Evolutionary conservation across 2,888 invertebrate genomes (phyloP).

Genomic region (Hymenopus coronatus): DNA sequence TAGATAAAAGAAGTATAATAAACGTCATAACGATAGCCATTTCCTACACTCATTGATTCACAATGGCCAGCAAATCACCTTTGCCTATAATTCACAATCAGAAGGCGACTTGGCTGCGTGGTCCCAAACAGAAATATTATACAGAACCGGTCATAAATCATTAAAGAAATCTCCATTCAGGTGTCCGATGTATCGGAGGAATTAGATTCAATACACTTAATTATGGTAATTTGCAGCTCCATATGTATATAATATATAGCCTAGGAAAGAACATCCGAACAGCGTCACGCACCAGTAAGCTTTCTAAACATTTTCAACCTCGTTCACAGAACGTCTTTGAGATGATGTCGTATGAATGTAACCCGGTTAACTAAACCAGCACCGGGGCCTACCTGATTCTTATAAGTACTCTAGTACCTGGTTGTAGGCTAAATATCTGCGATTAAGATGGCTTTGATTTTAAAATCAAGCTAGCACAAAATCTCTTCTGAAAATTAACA

Average conservation of each 20-base stretch:
- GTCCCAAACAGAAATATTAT: not conserved
- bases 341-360: not conserved
- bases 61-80: slow-evolving; percentile 11
- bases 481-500: too few relatives aligned
- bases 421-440: too few relatives aligned
- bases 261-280: not conserved
- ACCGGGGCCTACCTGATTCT: not conserved
- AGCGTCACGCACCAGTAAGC: not conserved
- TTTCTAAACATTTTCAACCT: not conserved
- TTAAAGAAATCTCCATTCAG: slow-evolving; percentile 6
- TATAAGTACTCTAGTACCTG: too few relatives aligned
- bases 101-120: not conserved
- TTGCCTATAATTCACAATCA: slow-evolving; percentile 11
- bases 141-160: not conserved
- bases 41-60: slow-evolving; percentile 6
- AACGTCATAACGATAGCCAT: not conserved
- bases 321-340: not conserved
- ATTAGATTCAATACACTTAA: slow-evolving; percentile 15
- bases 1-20: not conserved
- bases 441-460: too few relatives aligned
- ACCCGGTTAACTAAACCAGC: not conserved
- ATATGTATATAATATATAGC: not conserved
- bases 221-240: not conserved
- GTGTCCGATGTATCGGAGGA: not conserved
- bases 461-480: too few relatives aligned